These are phyloP conservation scores for Drosophila bunnanda DNA, from an alignment of 2,888 invertebrate species.

Conservation along the genomic window DNA sequence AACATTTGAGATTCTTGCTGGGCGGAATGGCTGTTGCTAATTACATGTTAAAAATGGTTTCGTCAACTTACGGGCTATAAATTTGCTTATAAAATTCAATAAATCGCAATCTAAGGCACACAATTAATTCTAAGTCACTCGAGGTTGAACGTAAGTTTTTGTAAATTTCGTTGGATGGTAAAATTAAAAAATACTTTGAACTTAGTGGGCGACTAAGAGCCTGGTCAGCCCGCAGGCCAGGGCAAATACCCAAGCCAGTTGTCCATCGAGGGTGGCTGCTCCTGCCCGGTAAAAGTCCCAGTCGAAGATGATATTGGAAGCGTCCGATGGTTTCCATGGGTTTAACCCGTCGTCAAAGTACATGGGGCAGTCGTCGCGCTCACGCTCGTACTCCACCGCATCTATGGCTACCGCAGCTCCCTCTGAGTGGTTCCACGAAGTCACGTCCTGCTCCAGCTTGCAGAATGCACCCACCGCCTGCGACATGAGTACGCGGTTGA, in stretches of 20 bases:
- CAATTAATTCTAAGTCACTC: slow-evolving; percentile 27
- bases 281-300: slow-evolving; percentile 85
- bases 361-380: slow-evolving; percentile 98
- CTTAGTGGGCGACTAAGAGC: slow-evolving; percentile 37
- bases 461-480: slow-evolving; percentile 96
- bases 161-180: slow-evolving; percentile 38
- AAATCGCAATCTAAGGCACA: slow-evolving; percentile 61
- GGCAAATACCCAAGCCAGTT: slow-evolving; percentile 20
- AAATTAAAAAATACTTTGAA: slow-evolving; percentile 36
- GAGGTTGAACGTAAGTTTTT: slow-evolving; percentile 11
- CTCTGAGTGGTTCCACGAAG: slow-evolving; percentile 94
- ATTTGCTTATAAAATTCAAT: slow-evolving; percentile 30
- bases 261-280: slow-evolving; percentile 40
- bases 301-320: slow-evolving; percentile 89
- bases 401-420: slow-evolving; percentile 96
- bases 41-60: slow-evolving; percentile 18
- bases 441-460: slow-evolving; percentile 94
- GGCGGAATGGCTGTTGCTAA: slow-evolving; percentile 50
- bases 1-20: slow-evolving; percentile 66
- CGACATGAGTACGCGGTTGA: slow-evolving; percentile 93
- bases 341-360: slow-evolving; percentile 97
- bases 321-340: slow-evolving; percentile 92
- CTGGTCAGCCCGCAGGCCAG: slow-evolving; percentile 43
- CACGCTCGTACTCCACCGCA: slow-evolving; percentile 96
- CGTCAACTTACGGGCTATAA: slow-evolving; percentile 45